Evolutionary conservation across 2,888 invertebrate species (phyloP).

Genomic region (Panorpa germanica): DNA sequence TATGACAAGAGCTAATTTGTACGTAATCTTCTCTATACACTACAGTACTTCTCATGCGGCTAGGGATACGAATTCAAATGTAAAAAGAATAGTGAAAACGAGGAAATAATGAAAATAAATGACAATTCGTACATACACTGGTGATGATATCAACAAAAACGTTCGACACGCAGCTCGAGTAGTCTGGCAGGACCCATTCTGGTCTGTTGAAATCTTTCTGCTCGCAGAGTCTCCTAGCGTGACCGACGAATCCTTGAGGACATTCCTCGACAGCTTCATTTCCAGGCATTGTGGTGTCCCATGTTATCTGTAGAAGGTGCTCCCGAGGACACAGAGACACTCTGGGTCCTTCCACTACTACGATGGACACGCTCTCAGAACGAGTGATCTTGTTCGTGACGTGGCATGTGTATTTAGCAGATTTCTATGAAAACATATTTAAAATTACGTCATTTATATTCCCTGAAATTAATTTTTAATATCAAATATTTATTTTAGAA

Average conservation of each 20-base stretch:
- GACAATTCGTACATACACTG: no score
- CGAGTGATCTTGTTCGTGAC: slow-evolving; percentile 33
- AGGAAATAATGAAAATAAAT: no score
- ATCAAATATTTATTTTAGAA: slow-evolving; percentile 1
- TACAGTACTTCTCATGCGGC: no score
- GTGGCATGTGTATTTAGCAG: slow-evolving; percentile 57
- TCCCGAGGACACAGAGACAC: slow-evolving; percentile 35
- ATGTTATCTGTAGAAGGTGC: slow-evolving; percentile 34
- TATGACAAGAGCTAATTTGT: no score
- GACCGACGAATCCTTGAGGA: slow-evolving; percentile 32
- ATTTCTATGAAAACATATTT: slow-evolving; percentile 35
- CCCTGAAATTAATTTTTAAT: background rate
- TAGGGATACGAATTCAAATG: no score
- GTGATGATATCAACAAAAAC: slow-evolving; percentile 38
- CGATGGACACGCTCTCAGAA: slow-evolving; percentile 42
- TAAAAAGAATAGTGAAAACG: no score
- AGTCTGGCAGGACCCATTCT: slow-evolving; percentile 58
- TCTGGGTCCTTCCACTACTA: slow-evolving; percentile 37
- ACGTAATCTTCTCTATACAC: no score
- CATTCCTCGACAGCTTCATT: slow-evolving; percentile 45
- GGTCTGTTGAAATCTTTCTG: slow-evolving; percentile 41
- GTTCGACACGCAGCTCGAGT: slow-evolving; percentile 50
- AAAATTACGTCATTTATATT: slow-evolving; percentile 1
- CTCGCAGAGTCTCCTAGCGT: slow-evolving; percentile 32
- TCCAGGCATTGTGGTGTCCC: slow-evolving; percentile 56